Evolutionary conservation across 2,113 vertebrate species (phyloP), one percentile per base, ranked within the genome.

Genomic region (Barbus barbus): DNA sequence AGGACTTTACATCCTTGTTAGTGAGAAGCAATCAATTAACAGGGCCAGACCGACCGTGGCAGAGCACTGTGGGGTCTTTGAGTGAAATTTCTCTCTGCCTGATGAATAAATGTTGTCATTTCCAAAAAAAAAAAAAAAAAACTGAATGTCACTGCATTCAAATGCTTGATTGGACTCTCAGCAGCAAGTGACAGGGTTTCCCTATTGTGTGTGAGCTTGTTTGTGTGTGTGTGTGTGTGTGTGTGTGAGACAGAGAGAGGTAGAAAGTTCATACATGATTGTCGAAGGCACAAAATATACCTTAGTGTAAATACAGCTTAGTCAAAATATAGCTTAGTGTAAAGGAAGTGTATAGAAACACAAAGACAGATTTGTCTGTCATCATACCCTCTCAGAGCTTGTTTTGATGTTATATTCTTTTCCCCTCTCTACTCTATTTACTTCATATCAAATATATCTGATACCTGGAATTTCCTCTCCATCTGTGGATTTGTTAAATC

Each of bases 1-100:
- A 91, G 93, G 94, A 94, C 91, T 94, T 95, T 94, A 95, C 90
- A 90, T 90, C 90, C 92, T 95, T 87, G 91, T 95, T 95, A 95
- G 92, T 90, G 79, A 93, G 90, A 90, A 88, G 90, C 80, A 86
- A 93, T 94, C 85, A 90, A 94, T 96, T 95, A 95, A 85, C 84
- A 83, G 86, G 89, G 86, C 81, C 41, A 80, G 71, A 82, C 78
- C 78, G 77, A 81, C 16, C 26, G 85, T 91, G 89, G 89, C 88
- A 91, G 88, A 84, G 84, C 84, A 88, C 84, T 81, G 76, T 65
- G 81, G 48, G 24, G 26, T 41, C 83, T 80, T 22, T 85, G 84
- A 48, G 75, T 74, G 78, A 91, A 84, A 85, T 89, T 83, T 63
- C 78, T 71, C 76, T 85, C 87, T 89, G 90, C 91, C 87, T 88